These are phyloP conservation scores for Melieria crassipennis DNA, from an alignment of 2,888 invertebrate species.

Conservation along the genomic window DNA sequence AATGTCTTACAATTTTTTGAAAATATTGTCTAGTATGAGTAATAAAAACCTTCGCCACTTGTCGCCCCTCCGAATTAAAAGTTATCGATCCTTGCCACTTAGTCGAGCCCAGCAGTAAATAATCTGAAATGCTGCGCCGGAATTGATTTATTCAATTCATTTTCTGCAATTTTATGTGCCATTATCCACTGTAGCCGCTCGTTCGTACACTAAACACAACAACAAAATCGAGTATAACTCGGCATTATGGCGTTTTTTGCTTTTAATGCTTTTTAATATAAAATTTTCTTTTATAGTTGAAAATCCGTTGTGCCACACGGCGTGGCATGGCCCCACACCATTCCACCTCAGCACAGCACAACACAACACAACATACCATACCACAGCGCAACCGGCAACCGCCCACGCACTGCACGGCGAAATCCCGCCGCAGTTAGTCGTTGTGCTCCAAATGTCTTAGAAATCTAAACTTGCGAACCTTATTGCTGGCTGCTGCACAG, in stretches of 20 bases:
- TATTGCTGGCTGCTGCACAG: conserved; percentile 14
- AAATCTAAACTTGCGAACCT: conserved; percentile 36
- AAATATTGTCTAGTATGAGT: too few species aligned
- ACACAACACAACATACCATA: not conserved
- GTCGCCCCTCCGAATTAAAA: too few species aligned
- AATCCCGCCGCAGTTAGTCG: not conserved
- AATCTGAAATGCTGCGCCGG: too few species aligned
- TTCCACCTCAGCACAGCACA: conserved; percentile 2
- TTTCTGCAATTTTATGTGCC: too few species aligned
- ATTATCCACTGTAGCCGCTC: too few species aligned
- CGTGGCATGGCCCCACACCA: conserved; percentile 29
- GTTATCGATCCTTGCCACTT: too few species aligned
- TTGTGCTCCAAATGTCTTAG: conserved; percentile 31
- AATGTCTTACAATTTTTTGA: too few species aligned
- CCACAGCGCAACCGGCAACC: not conserved
- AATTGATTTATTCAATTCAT: too few species aligned
- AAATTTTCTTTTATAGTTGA: conserved; percentile 58
- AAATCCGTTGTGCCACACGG: conserved; percentile 48
- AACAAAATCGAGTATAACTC: conserved; percentile 9
- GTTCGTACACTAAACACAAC: too few species aligned
- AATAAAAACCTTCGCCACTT: too few species aligned
- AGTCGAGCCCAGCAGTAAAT: too few species aligned
- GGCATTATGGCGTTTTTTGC: conserved; percentile 25
- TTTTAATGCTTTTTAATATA: conserved; percentile 39
- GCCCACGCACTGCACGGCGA: too few species aligned